Conservation (phyloP, 2,888 invertebrate genomes). For the Allacma fusca region DNA sequence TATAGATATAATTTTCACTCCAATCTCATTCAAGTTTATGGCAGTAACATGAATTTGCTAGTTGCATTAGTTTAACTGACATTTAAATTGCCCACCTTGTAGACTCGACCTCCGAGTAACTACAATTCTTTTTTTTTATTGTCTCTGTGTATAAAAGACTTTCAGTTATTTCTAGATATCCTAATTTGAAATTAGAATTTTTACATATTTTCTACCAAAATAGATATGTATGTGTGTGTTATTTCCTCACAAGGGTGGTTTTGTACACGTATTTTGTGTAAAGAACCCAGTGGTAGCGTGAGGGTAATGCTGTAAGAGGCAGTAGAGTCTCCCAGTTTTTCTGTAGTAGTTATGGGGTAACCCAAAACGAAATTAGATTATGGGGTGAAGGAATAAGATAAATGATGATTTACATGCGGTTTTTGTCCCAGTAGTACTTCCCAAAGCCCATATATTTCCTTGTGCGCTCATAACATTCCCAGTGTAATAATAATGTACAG, state of each 20-base stretch:
- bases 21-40: slow-evolving; percentile 20
- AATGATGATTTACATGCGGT: slow-evolving; percentile 35
- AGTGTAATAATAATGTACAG: slow-evolving; percentile 4
- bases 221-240: no score
- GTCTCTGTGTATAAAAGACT: no score
- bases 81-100: no score
- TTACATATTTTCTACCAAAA: no score
- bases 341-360: not conserved
- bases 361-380: slow-evolving; percentile 36
- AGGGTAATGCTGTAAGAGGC: not conserved
- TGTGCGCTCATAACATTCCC: not conserved
- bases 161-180: no score
- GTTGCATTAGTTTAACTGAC: no score
- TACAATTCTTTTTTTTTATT: no score
- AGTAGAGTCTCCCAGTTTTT: not conserved
- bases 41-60: slow-evolving; percentile 16
- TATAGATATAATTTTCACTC: not conserved
- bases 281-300: not conserved
- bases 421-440: not conserved
- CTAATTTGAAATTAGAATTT: no score
- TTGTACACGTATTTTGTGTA: no score
- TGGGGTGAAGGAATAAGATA: slow-evolving; percentile 21
- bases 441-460: not conserved
- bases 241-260: no score
- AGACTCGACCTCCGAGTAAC: no score